Base-by-base conservation (phyloP, 2,888 invertebrate genomes). In the Galeruca laticollis region DNA sequence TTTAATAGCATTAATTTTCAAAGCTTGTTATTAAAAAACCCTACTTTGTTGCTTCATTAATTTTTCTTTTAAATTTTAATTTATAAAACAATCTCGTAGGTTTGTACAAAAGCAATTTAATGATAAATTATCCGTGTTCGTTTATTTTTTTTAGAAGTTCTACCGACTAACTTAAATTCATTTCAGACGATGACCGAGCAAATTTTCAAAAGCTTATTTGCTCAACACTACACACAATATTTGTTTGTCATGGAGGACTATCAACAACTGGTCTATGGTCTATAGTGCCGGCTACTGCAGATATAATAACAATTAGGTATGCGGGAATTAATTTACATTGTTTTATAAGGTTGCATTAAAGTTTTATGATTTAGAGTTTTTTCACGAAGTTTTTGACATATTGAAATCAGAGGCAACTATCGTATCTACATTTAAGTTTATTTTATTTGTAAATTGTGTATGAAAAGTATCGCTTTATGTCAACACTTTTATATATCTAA, bases 161-260 rank as follows among this genome's bases (percentile, higher is more conserved):
- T 31, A 26, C 56, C 56, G 31, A 35, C 56, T 6, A 57, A 18
- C 9, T 47, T 18, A 47, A 47, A 15, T 57, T 15, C 31, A 57
- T 57, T 57, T 57, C 56, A 57, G 33, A 57, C 33, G n/a, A 35
- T 57, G 56, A 57, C 56, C 11, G 18, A 47, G 56, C 56, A 35
- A 35, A 35, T 33, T 18, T 57, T 57, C 9, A 18, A 57, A 57
- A 57, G 33, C 56, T 57, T 57, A 57, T 57, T 57, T 57, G 33
- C 35, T 57, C 35, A 57, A 57, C 56, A 57, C 33, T 15, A 10
- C n/a, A 54, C 13, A n/a, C n/a, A 31, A 31, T 54, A 26, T 54
- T 54, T 54, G 54, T 54, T 54, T 54, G 54, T 57, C 56, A 57
- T 35, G 56, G 31, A 35, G 18, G 54, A 2, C n/a, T n/a, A 47